Base-by-base conservation (phyloP, 1,140 invertebrate genomes). In the Calosoma granatense region DNA sequence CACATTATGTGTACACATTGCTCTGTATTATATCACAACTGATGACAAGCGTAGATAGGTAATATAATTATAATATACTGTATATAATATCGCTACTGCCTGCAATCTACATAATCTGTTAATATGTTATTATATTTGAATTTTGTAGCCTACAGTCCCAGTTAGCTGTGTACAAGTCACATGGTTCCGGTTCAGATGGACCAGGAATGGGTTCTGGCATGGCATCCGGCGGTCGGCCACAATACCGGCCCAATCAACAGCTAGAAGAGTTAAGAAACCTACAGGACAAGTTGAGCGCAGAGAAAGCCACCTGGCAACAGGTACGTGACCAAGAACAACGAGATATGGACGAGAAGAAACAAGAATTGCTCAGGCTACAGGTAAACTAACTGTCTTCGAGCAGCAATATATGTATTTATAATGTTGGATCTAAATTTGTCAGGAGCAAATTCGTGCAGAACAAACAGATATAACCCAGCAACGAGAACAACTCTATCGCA, bases 391-490 rank as follows among this genome's bases (percentile, higher is more conserved):
- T n/a, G n/a, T n/a, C n/a, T 51, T 59, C 12, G 17, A 55, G 47
- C 19, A n/a, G n/a, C n/a, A n/a, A n/a, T n/a, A n/a, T n/a, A 56
- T 55, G 39, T 53, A 56, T 17, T 47, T 53, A 51, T 51, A 51
- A 39, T 43, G 47, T 17, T 2, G 41, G 36, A 12, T 65, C 41
- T 36, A 63, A 22, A 64, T 65, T 58, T 43, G 71, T 19, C 70
- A 86, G 68, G 83, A 86, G 62, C 81, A 85, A 67, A 66, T 88
- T 12, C 75, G 80, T 12, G 77, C 80, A 11, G 87, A 93, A 62
- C 85, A 93, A 69, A 81, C 82, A 30, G 91, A 94, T 65, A 82
- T 94, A 12, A 83, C 80, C 14, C 86, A 92, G 61, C 91, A 95
- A 70, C 70, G 91, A 9, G 92, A 95, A 65, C 84, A 91, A 59